These are phyloP conservation scores for Rhagonycha lutea DNA, from an alignment of 2,888 invertebrate species.

Conservation along the genomic window DNA sequence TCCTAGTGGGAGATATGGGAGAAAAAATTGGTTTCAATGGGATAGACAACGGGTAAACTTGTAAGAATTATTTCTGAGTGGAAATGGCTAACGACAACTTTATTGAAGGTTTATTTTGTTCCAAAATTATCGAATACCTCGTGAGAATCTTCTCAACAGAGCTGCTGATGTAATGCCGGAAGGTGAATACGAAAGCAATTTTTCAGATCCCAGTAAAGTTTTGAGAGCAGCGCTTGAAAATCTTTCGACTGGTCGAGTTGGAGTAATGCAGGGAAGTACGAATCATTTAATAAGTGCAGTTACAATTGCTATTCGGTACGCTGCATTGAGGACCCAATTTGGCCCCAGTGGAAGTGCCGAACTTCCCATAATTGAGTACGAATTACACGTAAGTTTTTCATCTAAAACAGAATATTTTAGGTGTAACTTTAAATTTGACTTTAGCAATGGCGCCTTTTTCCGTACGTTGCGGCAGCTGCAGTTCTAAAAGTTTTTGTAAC, in stretches of 20 bases:
- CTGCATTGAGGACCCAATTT: slow-evolving; percentile 79
- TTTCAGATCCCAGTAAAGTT: slow-evolving; percentile 84
- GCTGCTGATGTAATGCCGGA: slow-evolving; percentile 88
- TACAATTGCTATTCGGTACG: slow-evolving; percentile 79
- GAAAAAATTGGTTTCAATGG: slow-evolving; percentile 91
- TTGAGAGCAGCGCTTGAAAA: slow-evolving; percentile 85
- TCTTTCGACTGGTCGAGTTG: slow-evolving; percentile 81
- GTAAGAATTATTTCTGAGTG: neutral
- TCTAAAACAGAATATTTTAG: neutral
- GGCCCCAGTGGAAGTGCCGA: slow-evolving; percentile 61
- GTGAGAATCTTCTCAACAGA: slow-evolving; percentile 81
- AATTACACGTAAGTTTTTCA: slow-evolving; percentile 68
- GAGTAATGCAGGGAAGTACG: slow-evolving; percentile 69
- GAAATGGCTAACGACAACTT: neutral
- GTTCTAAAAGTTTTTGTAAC: slow-evolving; percentile 69
- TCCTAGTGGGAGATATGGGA: slow-evolving; percentile 92
- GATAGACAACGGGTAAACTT: slow-evolving; percentile 85
- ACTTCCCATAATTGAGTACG: slow-evolving; percentile 81
- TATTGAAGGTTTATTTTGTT: slow-evolving; percentile 78
- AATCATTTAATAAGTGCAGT: slow-evolving; percentile 73
- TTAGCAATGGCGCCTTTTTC: slow-evolving; percentile 83
- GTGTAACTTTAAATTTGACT: slow-evolving; percentile 36
- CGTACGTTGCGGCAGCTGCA: slow-evolving; percentile 72
- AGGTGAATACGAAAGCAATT: slow-evolving; percentile 88
- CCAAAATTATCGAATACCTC: slow-evolving; percentile 84